Conservation (phyloP, 2,797 vertebrate species). For the Mico argentatus region DNA sequence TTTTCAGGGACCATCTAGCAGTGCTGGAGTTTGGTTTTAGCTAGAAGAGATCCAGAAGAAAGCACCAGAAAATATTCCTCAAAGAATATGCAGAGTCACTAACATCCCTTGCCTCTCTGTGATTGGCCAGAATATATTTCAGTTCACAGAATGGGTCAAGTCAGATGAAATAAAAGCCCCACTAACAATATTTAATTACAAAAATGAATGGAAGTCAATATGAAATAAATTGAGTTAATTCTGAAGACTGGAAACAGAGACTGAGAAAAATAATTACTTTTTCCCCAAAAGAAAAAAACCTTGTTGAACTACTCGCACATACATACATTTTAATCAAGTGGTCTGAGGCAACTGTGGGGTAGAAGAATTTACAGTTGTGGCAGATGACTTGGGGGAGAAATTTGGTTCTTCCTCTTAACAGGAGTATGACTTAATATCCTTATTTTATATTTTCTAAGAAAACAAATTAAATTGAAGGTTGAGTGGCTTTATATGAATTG, state of each 20-base stretch:
- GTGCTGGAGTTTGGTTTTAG: neutral
- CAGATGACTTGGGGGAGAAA: neutral
- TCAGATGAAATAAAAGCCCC: neutral
- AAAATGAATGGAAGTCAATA: constrained; percentile 47
- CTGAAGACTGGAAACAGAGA: constrained; percentile 33
- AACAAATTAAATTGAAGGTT: constrained; percentile 1
- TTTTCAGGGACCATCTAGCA: neutral
- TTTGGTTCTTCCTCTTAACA: neutral
- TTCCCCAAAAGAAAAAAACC: neutral
- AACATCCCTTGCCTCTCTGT: neutral
- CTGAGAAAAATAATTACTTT: constrained; percentile 54
- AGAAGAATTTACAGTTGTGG: neutral
- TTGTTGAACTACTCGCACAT: neutral
- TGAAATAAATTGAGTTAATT: constrained; percentile 58
- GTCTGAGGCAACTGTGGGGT: neutral
- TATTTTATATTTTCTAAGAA: neutral
- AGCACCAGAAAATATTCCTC: neutral
- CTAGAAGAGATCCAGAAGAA: neutral
- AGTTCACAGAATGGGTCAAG: neutral
- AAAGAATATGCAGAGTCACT: neutral
- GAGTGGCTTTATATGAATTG: neutral
- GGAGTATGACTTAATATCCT: neutral
- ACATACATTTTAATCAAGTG: constrained; percentile 7
- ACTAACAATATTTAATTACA: neutral
- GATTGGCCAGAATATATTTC: neutral